These are phyloP conservation scores for Plectropomus leopardus DNA, from an alignment of 2,113 vertebrate species.

Conservation along the genomic window DNA sequence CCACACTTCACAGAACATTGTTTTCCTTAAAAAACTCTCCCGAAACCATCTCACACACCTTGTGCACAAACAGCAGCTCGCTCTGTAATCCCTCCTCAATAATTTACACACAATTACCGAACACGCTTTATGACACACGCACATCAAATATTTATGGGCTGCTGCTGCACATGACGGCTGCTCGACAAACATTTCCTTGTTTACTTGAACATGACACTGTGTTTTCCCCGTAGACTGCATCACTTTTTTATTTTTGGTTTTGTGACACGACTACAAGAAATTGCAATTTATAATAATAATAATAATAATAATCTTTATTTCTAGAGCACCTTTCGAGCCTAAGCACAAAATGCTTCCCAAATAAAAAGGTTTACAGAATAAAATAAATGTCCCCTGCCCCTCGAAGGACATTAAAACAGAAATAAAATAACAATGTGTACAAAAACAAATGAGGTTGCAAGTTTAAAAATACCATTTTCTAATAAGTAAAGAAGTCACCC, in stretches of 20 bases:
- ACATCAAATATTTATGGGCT: constrained; percentile 39
- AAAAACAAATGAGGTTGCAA: too few species aligned
- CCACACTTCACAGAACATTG: constrained; percentile 39
- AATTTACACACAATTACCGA: constrained; percentile 47
- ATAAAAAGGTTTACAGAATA: too few species aligned
- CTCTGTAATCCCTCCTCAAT: constrained; percentile 17
- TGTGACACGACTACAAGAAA: neutral
- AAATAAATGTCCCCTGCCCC: too few species aligned
- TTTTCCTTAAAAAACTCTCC: neutral
- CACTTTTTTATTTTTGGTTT: neutral
- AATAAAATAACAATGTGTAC: too few species aligned
- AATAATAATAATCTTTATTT: too few species aligned
- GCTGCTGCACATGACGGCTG: constrained; percentile 15
- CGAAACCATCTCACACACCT: neutral
- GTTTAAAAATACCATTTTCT: too few species aligned
- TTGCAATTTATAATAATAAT: too few species aligned
- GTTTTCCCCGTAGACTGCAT: neutral
- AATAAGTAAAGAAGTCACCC: too few species aligned
- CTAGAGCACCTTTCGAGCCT: too few species aligned
- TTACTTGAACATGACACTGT: neutral
- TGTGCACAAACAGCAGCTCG: constrained; percentile 15
- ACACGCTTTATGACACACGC: constrained; percentile 34
- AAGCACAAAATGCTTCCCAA: too few species aligned
- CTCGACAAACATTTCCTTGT: constrained; percentile 4
- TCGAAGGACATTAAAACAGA: too few species aligned